Evolutionary conservation across 2,888 invertebrate genomes (phyloP).

Genomic region (Adelognathus sp.): DNA sequence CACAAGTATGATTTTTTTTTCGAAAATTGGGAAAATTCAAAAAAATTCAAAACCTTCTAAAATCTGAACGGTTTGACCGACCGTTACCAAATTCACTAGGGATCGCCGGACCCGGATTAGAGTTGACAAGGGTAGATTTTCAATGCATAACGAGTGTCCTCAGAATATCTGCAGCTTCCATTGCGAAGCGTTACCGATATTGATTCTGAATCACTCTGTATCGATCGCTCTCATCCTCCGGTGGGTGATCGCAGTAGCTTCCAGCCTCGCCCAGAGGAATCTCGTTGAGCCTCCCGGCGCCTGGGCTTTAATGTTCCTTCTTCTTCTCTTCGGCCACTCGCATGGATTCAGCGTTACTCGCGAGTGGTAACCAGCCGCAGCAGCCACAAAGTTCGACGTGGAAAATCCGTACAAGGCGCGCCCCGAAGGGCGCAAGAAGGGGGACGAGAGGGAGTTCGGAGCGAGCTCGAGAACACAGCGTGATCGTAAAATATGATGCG

Average conservation of each 20-base stretch:
- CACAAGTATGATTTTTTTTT: too few species aligned
- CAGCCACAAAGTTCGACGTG: conserved; percentile 24
- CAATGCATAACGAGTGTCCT: too few species aligned
- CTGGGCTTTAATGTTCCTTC: conserved; percentile 43
- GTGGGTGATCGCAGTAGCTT: conserved; percentile 3
- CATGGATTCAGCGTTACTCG: conserved; percentile 29
- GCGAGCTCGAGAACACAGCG: conserved; percentile 45
- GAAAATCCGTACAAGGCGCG: conserved; percentile 56
- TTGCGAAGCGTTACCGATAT: too few species aligned
- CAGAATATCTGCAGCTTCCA: too few species aligned
- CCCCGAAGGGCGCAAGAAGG: conserved; percentile 14
- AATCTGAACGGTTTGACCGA: too few species aligned
- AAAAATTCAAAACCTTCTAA: too few species aligned
- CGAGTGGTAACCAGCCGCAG: conserved; percentile 2
- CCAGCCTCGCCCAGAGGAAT: conserved; percentile 28
- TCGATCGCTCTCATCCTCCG: conserved; percentile 18
- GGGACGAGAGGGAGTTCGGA: not conserved
- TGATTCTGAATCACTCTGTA: too few species aligned
- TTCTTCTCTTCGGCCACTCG: conserved; percentile 22
- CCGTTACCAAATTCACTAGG: too few species aligned
- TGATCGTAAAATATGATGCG: conserved; percentile 77
- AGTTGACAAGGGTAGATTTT: too few species aligned
- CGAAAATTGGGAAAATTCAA: too few species aligned
- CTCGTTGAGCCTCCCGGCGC: conserved; percentile 46
- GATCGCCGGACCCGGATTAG: too few species aligned